Evolutionary conservation across 2,888 invertebrate species (phyloP).

Genomic region (Habrosyne pyritoides): DNA sequence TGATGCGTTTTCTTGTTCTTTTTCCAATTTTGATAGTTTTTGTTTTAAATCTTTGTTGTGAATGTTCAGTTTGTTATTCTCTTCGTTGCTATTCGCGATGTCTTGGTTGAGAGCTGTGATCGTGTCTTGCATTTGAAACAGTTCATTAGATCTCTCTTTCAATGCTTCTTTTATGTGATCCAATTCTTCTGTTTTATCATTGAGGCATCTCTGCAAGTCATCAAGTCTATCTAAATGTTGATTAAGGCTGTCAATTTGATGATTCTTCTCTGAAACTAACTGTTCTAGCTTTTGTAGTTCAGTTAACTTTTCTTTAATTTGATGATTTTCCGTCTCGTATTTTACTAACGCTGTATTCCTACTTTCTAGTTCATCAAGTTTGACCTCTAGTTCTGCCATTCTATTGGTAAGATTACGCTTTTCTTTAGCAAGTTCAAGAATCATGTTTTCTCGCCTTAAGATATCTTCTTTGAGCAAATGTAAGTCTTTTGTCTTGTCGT

Average conservation of each 20-base stretch:
- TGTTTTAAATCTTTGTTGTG: conserved; percentile 67
- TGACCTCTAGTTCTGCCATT: conserved; percentile 77
- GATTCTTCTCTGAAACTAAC: conserved; percentile 81
- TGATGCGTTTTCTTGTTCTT: conserved; percentile 74
- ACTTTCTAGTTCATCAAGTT: conserved; percentile 75
- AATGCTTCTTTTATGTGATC: conserved; percentile 75
- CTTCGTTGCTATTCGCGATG: conserved; percentile 66
- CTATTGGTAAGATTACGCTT: conserved; percentile 79
- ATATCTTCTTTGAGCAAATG: conserved; percentile 82
- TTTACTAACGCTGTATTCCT: conserved; percentile 65
- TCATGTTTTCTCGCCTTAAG: conserved; percentile 82
- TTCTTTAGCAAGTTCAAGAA: conserved; percentile 82
- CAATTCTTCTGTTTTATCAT: conserved; percentile 77
- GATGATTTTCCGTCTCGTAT: conserved; percentile 69
- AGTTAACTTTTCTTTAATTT: conserved; percentile 74
- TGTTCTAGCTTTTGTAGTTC: conserved; percentile 80
- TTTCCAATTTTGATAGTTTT: conserved; percentile 69
- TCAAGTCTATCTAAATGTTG: conserved; percentile 76
- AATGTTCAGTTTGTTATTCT: conserved; percentile 65
- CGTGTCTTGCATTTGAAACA: conserved; percentile 70
- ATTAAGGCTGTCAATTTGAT: conserved; percentile 79
- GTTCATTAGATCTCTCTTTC: conserved; percentile 70
- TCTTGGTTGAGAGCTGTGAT: conserved; percentile 62
- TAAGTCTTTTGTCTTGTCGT: conserved; percentile 79
- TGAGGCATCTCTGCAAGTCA: conserved; percentile 75